These are phyloP conservation scores for Monochamus alternatus DNA, from an alignment of 2,888 invertebrate genomes.

Conservation along the genomic window DNA sequence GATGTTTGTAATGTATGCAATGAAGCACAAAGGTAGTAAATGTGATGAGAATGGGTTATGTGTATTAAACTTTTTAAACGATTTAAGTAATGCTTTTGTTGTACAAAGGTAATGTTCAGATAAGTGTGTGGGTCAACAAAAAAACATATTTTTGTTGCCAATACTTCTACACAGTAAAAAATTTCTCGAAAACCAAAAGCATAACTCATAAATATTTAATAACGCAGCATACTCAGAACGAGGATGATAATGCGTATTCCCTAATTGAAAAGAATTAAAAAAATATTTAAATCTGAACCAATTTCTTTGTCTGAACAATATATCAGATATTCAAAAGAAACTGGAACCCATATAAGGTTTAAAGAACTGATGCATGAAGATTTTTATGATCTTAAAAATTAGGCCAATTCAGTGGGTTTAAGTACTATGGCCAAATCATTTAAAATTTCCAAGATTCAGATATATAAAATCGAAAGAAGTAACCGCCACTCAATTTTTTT, in stretches of 20 bases:
- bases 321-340: no score
- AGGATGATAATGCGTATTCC: constrained; percentile 37
- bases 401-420: background rate
- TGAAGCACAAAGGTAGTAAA: constrained; percentile 59
- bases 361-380: background rate
- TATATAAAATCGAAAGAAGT: constrained; percentile 11
- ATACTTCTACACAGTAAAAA: constrained; percentile 38
- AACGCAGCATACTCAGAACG: constrained; percentile 42
- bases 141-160: constrained; percentile 48
- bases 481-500: constrained; percentile 2
- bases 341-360: background rate
- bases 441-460: background rate
- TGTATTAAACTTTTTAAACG: no score
- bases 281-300: background rate
- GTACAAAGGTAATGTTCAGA: constrained; percentile 47
- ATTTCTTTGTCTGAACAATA: background rate
- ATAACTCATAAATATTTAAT: constrained; percentile 48
- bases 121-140: constrained; percentile 58
- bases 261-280: constrained; percentile 15
- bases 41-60: constrained; percentile 62
- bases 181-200: constrained; percentile 18
- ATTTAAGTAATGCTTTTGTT: no score
- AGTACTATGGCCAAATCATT: background rate
- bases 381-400: constrained; percentile 10
- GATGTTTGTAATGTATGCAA: constrained; percentile 62